A percentile compares a stretch with the other conserved stretches of the same genome.
phyloP scores from a whole-genome alignment of 2,797 vertebrate genomes.

The Echiichthys vipera region DNA sequence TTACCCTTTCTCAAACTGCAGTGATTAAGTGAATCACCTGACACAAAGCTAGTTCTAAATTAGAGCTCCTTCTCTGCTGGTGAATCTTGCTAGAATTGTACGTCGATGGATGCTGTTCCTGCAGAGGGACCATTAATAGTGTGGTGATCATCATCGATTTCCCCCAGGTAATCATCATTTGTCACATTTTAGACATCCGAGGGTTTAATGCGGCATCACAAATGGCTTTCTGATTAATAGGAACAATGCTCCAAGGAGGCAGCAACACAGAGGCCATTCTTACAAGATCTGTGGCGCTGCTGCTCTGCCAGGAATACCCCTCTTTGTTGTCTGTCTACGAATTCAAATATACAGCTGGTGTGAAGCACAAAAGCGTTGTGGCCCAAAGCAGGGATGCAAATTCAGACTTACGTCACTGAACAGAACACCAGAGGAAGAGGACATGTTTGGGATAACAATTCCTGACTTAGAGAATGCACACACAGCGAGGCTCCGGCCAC shows the following conservation, averaged over 20 bases:
- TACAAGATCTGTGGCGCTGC: constrained; percentile 43
- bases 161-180: constrained; percentile 80
- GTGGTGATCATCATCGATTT: constrained; percentile 78
- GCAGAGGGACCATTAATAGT: constrained; percentile 75
- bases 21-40: constrained; percentile 61
- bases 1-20: constrained; percentile 35
- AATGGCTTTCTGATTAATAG: constrained; percentile 83
- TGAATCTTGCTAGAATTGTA: constrained; percentile 49
- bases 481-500: background rate
- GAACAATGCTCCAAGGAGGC: constrained; percentile 68
- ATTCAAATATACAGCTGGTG: constrained; percentile 32
- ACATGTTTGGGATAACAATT: constrained; percentile 3
- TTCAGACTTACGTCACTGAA: constrained; percentile 2
- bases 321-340: constrained; percentile 8
- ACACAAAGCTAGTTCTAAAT: constrained; percentile 66
- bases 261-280: constrained; percentile 52
- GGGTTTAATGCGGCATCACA: constrained; percentile 79
- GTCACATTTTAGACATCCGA: constrained; percentile 74
- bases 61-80: constrained; percentile 47
- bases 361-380: constrained; percentile 5
- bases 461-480: constrained; percentile 12
- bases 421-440: background rate
- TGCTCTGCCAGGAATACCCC: constrained; percentile 23
- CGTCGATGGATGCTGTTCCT: constrained; percentile 65
- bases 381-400: constrained; percentile 16